Evolutionary conservation across 2,113 vertebrate genomes (phyloP).

Genomic region (Chaetorhynchus papuensis): DNA sequence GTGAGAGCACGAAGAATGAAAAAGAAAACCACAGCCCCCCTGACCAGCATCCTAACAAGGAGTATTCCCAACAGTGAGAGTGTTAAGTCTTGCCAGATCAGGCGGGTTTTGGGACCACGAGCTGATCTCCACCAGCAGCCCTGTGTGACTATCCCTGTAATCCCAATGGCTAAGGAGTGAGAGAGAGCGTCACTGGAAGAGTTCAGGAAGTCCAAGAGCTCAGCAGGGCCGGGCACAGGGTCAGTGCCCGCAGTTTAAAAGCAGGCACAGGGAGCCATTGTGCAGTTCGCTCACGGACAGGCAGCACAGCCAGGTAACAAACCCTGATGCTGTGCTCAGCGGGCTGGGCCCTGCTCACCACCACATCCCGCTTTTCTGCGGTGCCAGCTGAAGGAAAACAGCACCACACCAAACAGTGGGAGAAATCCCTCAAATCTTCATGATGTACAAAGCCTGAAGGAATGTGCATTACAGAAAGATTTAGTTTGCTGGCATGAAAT

Average conservation of each 20-base stretch:
- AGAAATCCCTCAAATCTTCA: constrained; percentile 5
- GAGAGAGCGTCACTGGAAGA: neutral
- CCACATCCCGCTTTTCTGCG: neutral
- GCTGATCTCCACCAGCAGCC: neutral
- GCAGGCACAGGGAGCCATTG: accelerated
- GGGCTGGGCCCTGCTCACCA: neutral
- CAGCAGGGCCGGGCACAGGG: neutral
- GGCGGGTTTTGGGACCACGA: neutral
- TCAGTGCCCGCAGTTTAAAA: neutral
- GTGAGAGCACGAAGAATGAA: neutral
- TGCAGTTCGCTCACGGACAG: accelerated
- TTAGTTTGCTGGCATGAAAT: constrained; percentile 36
- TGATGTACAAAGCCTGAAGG: constrained; percentile 1
- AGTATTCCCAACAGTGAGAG: neutral
- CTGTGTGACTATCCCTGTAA: neutral
- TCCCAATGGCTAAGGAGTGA: neutral
- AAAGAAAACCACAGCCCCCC: neutral
- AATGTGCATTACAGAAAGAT: constrained; percentile 15
- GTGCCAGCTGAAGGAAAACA: neutral
- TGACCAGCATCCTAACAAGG: neutral
- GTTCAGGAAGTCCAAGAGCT: neutral
- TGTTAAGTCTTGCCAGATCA: neutral
- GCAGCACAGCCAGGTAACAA: neutral
- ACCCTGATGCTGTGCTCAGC: neutral
- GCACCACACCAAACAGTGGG: neutral